Base-by-base conservation (phyloP, 1,140 invertebrate genomes). In the Drosophila nebulosa region DNA sequence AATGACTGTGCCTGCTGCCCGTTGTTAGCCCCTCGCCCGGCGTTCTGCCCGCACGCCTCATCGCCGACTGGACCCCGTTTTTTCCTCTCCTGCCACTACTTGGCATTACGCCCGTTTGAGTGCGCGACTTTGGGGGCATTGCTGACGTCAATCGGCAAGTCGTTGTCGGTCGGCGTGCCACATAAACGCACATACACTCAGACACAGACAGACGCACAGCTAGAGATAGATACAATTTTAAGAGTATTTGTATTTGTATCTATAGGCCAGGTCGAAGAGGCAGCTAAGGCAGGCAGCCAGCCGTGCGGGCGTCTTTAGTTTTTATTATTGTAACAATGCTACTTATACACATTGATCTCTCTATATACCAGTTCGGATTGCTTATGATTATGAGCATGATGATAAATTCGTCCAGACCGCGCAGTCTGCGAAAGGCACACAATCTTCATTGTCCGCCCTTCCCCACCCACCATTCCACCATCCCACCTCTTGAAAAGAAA, bases 141-240 rank as follows among this genome's bases (percentile, higher is more conserved):
- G 86, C 86, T 90, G 86, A 90, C 86, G 86, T 90, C 86, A 90
- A 90, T 90, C 63, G 88, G 64, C 65, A 67, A 80, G 74, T 80
- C 81, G 75, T 81, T 79, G 71, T 81, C 85, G 71, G 74, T 76
- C 83, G 81, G 70, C 81, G 81, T 85, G 81, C 80, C 58, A 85
- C 81, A 85, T 85, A 77, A 52, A 66, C 63, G 63, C 46, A 69
- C 53, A 50, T 22, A 42, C 46, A 75, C 65, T 61, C 61, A 57
- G 58, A 57, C 36, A 60, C 58, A 63, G 16, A 53, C 32, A 53
- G 21, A 55, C 42, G 56, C 61, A 60, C 39, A 56, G 6, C 14
- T 16, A 24, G 50, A 62, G 22, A 53, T n/a, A 66, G n/a, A 46
- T 50, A 64, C 4, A 63, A 7, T 30, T 18, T 24, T 39, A 46